Evolutionary conservation across 1,140 invertebrate genomes (phyloP), one percentile per base, ranked within the genome.

Genomic region (Aphis gossypii): DNA sequence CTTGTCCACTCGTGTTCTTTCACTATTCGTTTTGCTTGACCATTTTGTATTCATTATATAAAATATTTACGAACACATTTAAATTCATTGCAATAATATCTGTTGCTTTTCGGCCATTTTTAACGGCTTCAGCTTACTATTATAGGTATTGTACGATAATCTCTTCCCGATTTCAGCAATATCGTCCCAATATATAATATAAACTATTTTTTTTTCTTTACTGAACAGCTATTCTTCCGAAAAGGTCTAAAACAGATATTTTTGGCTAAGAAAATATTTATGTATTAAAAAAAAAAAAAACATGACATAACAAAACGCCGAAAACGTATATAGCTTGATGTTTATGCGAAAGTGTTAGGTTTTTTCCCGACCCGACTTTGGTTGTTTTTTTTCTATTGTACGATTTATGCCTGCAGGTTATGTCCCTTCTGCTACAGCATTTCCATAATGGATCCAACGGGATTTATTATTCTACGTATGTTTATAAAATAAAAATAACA

Each of bases 391-490:
- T 90, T 68, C 56, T 90, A 90, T 90, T 60, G 35, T 89, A 90
- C 56, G 60, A 92, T 83, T 92, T 83, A 92, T 92, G 90, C 90
- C 90, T 83, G 90, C 68, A 92, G 68, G 60, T 82, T 82, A 92
- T 83, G 90, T 92, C 68, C 90, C 68, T 92, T 92, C 90, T 92
- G 90, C 46, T 83, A 51, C 90, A 56, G n/a, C 14, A 92, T 92
- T 92, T 92, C 90, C 90, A 92, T 92, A 92, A 92, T 92, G 68
- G 90, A 92, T 83, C 90, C 90, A 25, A 76, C 90, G 68, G 90
- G 68, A 92, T 92, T 92, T 92, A 92, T 92, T 83, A 56, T 92
- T 56, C 46, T 83, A 41, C 56, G 56, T 90, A 90, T 90, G 88
- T 89, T 89, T 89, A 89, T 89, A 89, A 56, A 89, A 90, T 44